Conservation (phyloP, 2,888 invertebrate species). For the Thysanoteuthis rhombus region DNA sequence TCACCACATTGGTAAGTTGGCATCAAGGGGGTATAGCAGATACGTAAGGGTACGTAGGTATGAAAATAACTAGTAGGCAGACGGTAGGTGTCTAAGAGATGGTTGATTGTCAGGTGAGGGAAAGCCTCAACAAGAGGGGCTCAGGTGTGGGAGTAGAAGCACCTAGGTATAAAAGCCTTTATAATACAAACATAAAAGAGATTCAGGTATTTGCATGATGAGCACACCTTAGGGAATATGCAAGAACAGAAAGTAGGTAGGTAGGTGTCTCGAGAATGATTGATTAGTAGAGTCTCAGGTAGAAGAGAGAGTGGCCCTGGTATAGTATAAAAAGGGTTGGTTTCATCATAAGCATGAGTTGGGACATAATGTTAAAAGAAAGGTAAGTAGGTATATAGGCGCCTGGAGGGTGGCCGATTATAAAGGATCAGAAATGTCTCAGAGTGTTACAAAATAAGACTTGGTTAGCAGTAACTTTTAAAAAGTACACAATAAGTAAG, state of each 20-base stretch:
- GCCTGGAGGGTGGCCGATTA: too few species aligned
- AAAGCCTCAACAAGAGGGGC: background rate
- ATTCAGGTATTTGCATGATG: background rate
- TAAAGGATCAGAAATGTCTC: background rate
- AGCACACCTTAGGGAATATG: background rate
- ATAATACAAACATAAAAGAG: background rate
- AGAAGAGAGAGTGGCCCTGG: background rate
- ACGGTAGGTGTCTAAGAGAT: background rate
- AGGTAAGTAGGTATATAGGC: background rate
- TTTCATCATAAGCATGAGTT: background rate
- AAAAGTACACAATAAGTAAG: too few species aligned
- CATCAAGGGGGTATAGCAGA: too few species aligned
- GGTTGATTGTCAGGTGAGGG: background rate
- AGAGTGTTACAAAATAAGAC: background rate
- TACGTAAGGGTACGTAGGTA: background rate
- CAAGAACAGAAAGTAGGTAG: background rate
- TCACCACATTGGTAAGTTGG: constrained; percentile 1
- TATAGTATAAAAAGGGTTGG: background rate
- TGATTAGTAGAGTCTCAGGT: background rate
- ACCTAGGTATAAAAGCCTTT: background rate
- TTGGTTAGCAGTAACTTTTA: too few species aligned
- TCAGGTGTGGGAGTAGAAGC: accelerated
- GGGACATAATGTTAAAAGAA: background rate
- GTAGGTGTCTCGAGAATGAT: background rate
- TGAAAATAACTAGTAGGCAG: background rate